Percentiles rank a stretch among this genome's conserved stretches.
Evolutionary conservation across 2,113 vertebrate species (phyloP).

Genomic region (Verasper variegatus): DNA sequence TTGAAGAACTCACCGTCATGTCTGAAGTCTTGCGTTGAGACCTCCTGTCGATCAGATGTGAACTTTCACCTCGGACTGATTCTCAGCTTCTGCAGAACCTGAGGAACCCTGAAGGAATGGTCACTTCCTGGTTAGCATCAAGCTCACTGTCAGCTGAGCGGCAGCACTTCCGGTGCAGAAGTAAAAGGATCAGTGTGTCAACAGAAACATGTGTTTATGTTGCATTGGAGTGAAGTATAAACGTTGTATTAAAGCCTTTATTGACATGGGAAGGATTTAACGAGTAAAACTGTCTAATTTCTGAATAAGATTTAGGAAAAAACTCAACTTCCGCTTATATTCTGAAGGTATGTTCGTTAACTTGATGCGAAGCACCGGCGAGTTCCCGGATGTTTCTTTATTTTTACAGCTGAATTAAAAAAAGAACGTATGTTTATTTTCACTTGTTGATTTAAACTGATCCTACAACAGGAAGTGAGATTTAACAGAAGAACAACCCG

Average conservation of each 20-base stretch:
- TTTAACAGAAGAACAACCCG: not conserved
- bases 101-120: not conserved
- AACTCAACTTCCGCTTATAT: not conserved
- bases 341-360: not conserved
- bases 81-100: not conserved
- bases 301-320: not conserved
- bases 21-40: not conserved
- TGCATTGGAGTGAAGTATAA: not conserved
- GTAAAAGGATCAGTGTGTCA: not conserved
- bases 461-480: no score
- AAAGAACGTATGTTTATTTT: not conserved
- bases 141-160: not conserved
- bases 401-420: not conserved
- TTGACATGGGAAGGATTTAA: no score
- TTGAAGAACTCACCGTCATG: slow-evolving; percentile 63
- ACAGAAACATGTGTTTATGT: not conserved
- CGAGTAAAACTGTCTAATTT: no score
- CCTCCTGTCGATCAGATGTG: not conserved
- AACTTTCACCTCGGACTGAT: not conserved
- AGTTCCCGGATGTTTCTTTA: not conserved
- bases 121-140: not conserved
- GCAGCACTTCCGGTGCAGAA: slow-evolving; percentile 31
- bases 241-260: rapidly evolving
- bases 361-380: not conserved
- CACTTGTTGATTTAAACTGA: not conserved